Evolutionary conservation across 2,113 vertebrate species (phyloP), one percentile per base, ranked within the genome.

Genomic region (Vulpes ferrilata): DNA sequence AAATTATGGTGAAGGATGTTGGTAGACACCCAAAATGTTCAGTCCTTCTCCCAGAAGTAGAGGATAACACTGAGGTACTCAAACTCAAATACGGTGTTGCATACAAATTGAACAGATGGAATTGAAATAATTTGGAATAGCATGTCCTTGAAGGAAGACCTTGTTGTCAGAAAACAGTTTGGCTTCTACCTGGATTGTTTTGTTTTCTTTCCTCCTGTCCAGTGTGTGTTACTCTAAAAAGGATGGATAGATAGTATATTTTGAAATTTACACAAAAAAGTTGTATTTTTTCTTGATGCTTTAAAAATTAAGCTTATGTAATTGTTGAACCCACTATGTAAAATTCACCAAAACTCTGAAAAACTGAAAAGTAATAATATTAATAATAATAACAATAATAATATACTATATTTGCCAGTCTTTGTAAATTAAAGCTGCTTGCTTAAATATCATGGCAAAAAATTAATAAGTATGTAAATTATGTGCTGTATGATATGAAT

Each of bases 111-210:
- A 93, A 84, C 74, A 96, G 90, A 95, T 95, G 73, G 59, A 92
- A 96, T 89, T 80, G 93, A 97, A 97, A 73, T 55, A 55, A 92
- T 96, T 94, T 87, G 30, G 76, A 96, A 51, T 85, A n/a, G 22
- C 7, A 25, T 95, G 97, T 83, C 98, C 97, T 98, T 98, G 96
- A 97, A 82, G 62, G 69, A 88, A 91, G 96, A 98, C 95, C 93
- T 98, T 94, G 86, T 81, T 95, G 90, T 91, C 62, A 74, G 88
- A 95, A 94, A 95, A 38, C 57, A 92, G 65, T 97, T 93, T 86
- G 69, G 60, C 38, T 93, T 92, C 73, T 85, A 79, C 43, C 82
- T 93, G 30, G 48, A n/a, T 16, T 76, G n/a, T 53, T 91, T 32
- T 79, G 5, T 59, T 64, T 88, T 57, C 43, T 51, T 16, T 9